These are phyloP conservation scores for Malacoctenus gilli DNA, from an alignment of 2,797 vertebrate genomes.

Conservation along the genomic window DNA sequence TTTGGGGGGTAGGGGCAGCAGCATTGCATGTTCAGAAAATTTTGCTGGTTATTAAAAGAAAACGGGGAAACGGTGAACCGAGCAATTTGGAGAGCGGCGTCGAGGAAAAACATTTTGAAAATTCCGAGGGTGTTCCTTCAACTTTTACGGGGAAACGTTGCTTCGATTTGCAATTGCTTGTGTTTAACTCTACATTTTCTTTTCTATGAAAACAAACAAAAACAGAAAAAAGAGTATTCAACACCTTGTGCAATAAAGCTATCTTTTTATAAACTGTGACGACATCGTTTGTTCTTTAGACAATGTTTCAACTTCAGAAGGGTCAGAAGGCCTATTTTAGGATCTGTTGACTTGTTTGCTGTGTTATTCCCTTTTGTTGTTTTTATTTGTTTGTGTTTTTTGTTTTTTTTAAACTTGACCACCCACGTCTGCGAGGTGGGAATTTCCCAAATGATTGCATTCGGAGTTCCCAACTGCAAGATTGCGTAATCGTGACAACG, in stretches of 20 bases:
- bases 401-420: too few relatives aligned
- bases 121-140: slow-evolving; percentile 79
- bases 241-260: slow-evolving; percentile 99
- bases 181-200: slow-evolving; percentile 97
- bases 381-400: too few relatives aligned
- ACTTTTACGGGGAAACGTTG: slow-evolving; percentile 86
- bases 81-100: slow-evolving; percentile 76
- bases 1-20: slow-evolving; percentile 78
- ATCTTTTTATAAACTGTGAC: slow-evolving; percentile 90
- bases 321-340: too few relatives aligned
- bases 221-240: slow-evolving; percentile 90
- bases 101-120: slow-evolving; percentile 71
- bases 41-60: slow-evolving; percentile 90
- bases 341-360: too few relatives aligned
- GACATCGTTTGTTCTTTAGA: slow-evolving; percentile 60
- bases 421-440: too few relatives aligned
- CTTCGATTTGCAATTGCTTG: slow-evolving; percentile 99
- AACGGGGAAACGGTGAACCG: slow-evolving; percentile 68
- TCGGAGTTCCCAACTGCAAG: too few relatives aligned
- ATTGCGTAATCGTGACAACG: too few relatives aligned
- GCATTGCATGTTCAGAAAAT: slow-evolving; percentile 93
- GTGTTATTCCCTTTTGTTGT: too few relatives aligned
- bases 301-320: not conserved
- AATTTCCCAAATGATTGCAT: too few relatives aligned
- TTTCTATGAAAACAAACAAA: slow-evolving; percentile 88